Conservation (phyloP, 2,797 vertebrate genomes). For the Tangara arthus region DNA sequence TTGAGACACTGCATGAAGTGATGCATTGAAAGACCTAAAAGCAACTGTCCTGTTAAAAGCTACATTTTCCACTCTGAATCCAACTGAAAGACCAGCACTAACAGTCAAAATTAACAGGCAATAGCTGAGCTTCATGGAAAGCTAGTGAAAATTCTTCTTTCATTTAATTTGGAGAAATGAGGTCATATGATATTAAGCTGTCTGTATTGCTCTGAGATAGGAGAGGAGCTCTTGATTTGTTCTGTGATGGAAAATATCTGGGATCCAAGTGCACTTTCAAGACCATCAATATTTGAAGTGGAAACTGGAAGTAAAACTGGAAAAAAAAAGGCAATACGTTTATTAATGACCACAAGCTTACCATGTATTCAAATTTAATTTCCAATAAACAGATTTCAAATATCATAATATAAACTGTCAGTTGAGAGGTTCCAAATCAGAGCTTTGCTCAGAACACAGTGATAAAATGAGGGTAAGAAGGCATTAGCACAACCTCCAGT, state of each 20-base stretch:
- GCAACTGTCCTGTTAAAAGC: slow-evolving; percentile 40
- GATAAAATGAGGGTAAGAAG: not conserved
- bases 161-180: slow-evolving; percentile 52
- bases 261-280: slow-evolving; percentile 32
- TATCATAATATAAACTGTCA: slow-evolving; percentile 29
- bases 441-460: not conserved
- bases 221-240: slow-evolving; percentile 26
- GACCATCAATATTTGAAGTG: slow-evolving; percentile 33
- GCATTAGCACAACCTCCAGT: not conserved
- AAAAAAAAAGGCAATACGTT: slow-evolving; percentile 4
- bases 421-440: not conserved
- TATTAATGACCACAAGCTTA: slow-evolving; percentile 35
- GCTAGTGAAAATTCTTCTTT: slow-evolving; percentile 37
- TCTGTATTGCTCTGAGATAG: not conserved
- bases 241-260: slow-evolving; percentile 14
- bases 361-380: not conserved
- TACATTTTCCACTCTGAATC: slow-evolving; percentile 68
- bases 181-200: slow-evolving; percentile 5
- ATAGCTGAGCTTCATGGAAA: slow-evolving; percentile 76
- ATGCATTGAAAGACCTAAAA: slow-evolving; percentile 56
- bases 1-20: slow-evolving; percentile 48
- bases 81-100: slow-evolving; percentile 43
- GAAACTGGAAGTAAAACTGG: slow-evolving; percentile 54
- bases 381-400: not conserved
- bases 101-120: slow-evolving; percentile 68